Base-by-base conservation (phyloP, 2,888 invertebrate genomes). In the Rhodophaea formosa region DNA sequence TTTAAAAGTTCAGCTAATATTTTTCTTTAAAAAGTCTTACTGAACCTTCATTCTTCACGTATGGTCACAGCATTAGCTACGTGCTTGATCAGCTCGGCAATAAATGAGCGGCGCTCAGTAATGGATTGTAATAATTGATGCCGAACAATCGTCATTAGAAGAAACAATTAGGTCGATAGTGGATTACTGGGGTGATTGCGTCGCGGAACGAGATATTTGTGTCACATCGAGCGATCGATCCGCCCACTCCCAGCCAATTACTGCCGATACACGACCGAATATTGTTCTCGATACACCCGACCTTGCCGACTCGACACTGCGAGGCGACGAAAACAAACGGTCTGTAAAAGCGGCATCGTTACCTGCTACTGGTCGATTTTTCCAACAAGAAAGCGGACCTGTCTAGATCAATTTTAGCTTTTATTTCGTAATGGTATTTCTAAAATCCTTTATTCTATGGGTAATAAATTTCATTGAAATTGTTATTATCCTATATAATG, bases 91-190 rank as follows among this genome's bases (percentile, higher is more conserved):
- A 61, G 63, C 53, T 65, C 65, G 64, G 68, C 68, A 73, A 77
- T 71, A 69, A 71, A 75, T 69, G 69, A 76, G 70, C 69, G 69
- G 69, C 70, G 71, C 67, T 61, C 69, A 62, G 70, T 75, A 79
- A 79, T 78, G 71, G 73, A 73, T 78, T 72, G 75, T 72, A 68
- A 70, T 80, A 84, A 82, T 83, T 82, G 79, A 77, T 80, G 75
- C 75, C 66, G 74, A 71, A 75, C 76, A 78, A 78, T 79, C 75
- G 81, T 82, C 80, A 82, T 84, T 83, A 83, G 81, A 82, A 82
- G 83, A 82, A 88, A 82, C 86, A 86, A 88, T 88, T 88, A 86
- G 82, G 82, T 84, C 79, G 83, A 80, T 82, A 80, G 84, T 85
- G 81, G 84, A 86, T 88, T 85, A 86, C 79, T 71, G 78, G 74